These are phyloP conservation scores for Notiomystis cincta DNA, from an alignment of 2,113 vertebrate genomes.

Conservation along the genomic window DNA sequence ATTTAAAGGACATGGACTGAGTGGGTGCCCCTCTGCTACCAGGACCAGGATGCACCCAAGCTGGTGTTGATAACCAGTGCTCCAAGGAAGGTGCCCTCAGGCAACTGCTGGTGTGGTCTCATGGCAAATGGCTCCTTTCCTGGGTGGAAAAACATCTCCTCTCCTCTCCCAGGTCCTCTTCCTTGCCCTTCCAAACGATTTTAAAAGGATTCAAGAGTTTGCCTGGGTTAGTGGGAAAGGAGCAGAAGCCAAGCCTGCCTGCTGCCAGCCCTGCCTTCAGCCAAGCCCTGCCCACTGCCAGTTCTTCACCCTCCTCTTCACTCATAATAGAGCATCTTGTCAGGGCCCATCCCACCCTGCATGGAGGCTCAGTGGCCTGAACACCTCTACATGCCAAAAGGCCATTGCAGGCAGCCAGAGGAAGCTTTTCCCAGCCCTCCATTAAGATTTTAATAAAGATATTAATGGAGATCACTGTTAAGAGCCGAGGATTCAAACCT, in stretches of 20 bases:
- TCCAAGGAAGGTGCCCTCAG: neutral
- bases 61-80: neutral
- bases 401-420: accelerated
- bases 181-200: neutral
- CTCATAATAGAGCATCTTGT: neutral
- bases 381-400: neutral
- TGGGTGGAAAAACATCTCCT: neutral
- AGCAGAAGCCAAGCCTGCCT: neutral
- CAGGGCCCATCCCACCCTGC: neutral
- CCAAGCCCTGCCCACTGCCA: neutral
- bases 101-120: neutral
- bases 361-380: accelerated
- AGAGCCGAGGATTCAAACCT: neutral
- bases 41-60: accelerated
- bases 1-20: neutral
- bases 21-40: neutral
- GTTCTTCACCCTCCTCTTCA: neutral
- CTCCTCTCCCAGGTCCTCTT: neutral
- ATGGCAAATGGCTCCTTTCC: neutral
- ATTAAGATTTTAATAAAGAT: neutral
- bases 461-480: neutral
- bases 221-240: neutral
- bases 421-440: neutral
- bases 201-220: neutral
- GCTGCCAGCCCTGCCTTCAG: neutral